These are phyloP conservation scores for Saccostrea glomerata DNA, from an alignment of 1,140 invertebrate genomes.

Conservation along the genomic window DNA sequence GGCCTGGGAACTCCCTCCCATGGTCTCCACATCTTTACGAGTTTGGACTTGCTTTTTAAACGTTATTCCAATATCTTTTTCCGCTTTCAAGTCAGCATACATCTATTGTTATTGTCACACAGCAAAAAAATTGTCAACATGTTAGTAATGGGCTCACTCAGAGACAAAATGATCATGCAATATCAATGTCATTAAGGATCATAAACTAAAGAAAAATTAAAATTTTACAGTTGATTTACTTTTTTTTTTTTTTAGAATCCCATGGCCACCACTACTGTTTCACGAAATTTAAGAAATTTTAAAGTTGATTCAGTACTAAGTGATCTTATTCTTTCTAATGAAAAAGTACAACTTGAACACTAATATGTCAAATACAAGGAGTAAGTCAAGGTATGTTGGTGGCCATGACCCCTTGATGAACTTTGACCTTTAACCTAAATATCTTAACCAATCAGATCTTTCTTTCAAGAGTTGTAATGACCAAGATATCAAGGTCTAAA, in stretches of 20 bases:
- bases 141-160: not conserved
- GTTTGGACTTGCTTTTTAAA: constrained; percentile 96
- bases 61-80: constrained; percentile 90
- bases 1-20: constrained; percentile 96
- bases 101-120: constrained; percentile 82
- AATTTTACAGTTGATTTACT: not conserved
- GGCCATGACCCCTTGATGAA: too few species aligned
- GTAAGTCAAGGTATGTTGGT: too few species aligned
- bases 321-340: too few species aligned
- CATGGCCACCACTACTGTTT: too few species aligned
- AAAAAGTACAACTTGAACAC: too few species aligned
- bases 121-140: not conserved
- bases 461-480: too few species aligned
- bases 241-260: too few species aligned
- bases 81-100: constrained; percentile 91
- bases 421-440: too few species aligned
- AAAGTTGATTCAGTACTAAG: not conserved
- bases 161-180: not conserved
- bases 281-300: not conserved
- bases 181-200: not conserved
- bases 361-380: too few species aligned
- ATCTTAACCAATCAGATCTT: too few species aligned
- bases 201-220: not conserved
- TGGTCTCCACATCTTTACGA: constrained; percentile 94
- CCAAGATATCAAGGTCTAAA: not conserved